Evolutionary conservation across 2,888 invertebrate genomes (phyloP), one percentile per base, ranked within the genome.

Genomic region (Phortica okadai): DNA sequence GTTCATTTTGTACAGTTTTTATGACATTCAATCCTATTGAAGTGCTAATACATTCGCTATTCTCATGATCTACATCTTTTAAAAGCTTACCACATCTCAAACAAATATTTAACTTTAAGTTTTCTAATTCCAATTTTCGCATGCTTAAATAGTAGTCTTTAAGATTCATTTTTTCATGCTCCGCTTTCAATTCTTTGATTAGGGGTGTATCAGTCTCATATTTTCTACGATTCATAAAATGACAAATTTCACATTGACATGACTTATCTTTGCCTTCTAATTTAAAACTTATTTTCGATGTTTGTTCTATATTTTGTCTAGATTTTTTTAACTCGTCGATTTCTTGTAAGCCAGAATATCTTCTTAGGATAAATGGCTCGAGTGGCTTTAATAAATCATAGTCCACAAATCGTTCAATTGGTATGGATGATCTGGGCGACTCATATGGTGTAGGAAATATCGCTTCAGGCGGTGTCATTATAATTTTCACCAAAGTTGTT

Each of bases 221-320:
- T 8, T 76, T 7, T 16, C 77, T 73, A 0, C 78, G 78, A 8
- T 67, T 66, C 75, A 81, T 58, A 5, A 77, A 74, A 1, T 45
- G 6, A 41, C 84, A 84, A 50, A 69, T 45, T 7, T 62, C 67
- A 16, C 82, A 82, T 4, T 76, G 76, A 56, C 82, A 82, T 21
- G 42, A 44, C 56, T 66, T n/a, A 44, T 3, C 6, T n/a, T n/a
- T 41, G 10, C 8, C 25, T 59, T 14, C 21, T 59, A n/a, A 54
- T 14, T 16, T 59, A 21, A 16, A 1, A 6, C 10, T 59, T 21
- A 21, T 59, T 59, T 21, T 42, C 42, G 8, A n/a, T 66, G n/a
- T 69, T 50, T 11, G 42, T 66, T 45, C 21, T 50, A 45, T 25
- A 25, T 25, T 6, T 25, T 3, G 5, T 62, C 62, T 14, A 2